Evolutionary conservation across 2,888 invertebrate species (phyloP).

Genomic region (Drosophila prolongata): DNA sequence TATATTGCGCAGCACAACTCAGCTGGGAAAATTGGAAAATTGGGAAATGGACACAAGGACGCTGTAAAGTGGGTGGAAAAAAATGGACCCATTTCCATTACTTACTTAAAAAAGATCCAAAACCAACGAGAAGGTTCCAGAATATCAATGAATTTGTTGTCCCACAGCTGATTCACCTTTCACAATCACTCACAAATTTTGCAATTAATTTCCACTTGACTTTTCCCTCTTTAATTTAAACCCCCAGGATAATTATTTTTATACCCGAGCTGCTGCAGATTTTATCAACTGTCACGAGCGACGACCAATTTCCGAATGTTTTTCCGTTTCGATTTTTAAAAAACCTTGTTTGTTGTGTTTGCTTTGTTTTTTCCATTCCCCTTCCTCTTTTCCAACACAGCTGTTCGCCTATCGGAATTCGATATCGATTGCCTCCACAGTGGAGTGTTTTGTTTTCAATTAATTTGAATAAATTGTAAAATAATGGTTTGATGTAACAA

Average conservation of each 20-base stretch:
- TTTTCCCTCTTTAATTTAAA: background rate
- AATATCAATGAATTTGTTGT: background rate
- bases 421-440: constrained; percentile 3
- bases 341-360: constrained; percentile 67
- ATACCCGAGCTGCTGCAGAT: background rate
- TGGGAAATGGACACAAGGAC: constrained; percentile 72
- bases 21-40: constrained; percentile 40
- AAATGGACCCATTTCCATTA: background rate
- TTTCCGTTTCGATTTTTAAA: constrained; percentile 5
- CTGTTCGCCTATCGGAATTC: constrained; percentile 7
- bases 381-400: constrained; percentile 4
- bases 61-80: constrained; percentile 27
- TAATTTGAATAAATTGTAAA: too few relatives aligned
- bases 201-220: constrained; percentile 18
- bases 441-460: too few relatives aligned
- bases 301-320: constrained; percentile 23
- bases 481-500: too few relatives aligned
- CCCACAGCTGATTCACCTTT: constrained; percentile 11
- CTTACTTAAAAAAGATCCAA: background rate
- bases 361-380: constrained; percentile 58
- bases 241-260: background rate
- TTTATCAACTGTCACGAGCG: constrained; percentile 7
- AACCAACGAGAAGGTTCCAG: constrained; percentile 20
- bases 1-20: constrained; percentile 65
- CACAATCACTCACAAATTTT: constrained; percentile 34